A percentile compares a stretch with the other conserved stretches of the same genome.
Conservation (phyloP, 2,797 vertebrate species). For the Halcyon leucocephala region DNA sequence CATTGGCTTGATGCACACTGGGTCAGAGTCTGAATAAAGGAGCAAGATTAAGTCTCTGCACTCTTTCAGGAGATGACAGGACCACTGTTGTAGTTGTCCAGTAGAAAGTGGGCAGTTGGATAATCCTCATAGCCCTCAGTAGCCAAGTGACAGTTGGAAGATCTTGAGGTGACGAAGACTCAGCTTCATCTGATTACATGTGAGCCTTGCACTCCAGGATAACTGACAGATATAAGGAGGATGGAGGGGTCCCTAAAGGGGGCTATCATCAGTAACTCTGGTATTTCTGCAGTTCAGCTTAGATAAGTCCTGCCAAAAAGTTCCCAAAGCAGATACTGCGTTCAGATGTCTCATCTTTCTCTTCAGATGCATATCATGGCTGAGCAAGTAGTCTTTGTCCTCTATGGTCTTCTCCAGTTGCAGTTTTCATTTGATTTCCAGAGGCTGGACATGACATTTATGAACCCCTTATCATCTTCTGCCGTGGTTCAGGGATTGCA, state of each 20-base stretch:
- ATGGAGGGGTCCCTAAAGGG: background rate
- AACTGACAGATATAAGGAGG: background rate
- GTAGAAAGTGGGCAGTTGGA: background rate
- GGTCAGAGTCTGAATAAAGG: background rate
- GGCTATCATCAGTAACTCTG: background rate
- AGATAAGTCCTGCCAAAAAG: background rate
- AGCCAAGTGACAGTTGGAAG: background rate
- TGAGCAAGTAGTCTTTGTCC: background rate
- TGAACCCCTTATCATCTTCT: background rate
- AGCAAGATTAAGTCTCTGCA: background rate
- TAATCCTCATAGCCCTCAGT: background rate
- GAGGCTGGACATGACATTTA: background rate
- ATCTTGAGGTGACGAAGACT: background rate
- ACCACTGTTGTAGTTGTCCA: rapidly evolving
- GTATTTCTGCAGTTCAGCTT: background rate
- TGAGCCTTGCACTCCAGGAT: background rate
- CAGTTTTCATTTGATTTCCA: background rate
- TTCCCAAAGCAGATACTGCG: background rate
- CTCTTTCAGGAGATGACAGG: background rate
- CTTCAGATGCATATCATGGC: background rate
- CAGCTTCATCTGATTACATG: background rate
- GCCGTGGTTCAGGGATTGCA: background rate
- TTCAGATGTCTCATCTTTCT: background rate
- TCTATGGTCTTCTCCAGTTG: background rate
- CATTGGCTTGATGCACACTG: background rate